phyloP scores from a whole-genome alignment of 2,888 invertebrate species.

The Dasysyrphus albostriatus region DNA sequence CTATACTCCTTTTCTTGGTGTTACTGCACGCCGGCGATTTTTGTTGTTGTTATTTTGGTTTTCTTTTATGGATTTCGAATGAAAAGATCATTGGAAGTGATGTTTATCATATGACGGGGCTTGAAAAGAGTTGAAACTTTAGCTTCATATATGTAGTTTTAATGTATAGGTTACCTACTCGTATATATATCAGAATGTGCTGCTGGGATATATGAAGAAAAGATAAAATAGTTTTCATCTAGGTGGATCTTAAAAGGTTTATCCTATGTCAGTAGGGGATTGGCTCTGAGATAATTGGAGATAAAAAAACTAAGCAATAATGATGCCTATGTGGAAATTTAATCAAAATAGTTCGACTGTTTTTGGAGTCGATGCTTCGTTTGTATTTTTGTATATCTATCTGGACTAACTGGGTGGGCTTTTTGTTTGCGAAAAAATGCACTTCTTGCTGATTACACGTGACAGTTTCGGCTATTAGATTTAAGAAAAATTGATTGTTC shows the following conservation, averaged over 20 bases:
- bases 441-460: not conserved
- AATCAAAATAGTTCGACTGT: constrained; percentile 11
- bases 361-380: constrained; percentile 3
- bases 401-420: constrained; percentile 5
- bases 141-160: not conserved
- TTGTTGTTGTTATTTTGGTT: too few relatives aligned
- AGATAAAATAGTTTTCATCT: constrained; percentile 57
- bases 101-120: constrained; percentile 66
- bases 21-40: constrained; percentile 16
- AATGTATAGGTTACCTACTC: constrained; percentile 6
- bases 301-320: constrained; percentile 24
- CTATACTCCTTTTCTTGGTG: constrained; percentile 24
- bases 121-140: constrained; percentile 53
- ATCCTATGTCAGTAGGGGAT: constrained; percentile 36
- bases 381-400: not conserved
- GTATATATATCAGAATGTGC: not conserved
- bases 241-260: constrained; percentile 47
- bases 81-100: constrained; percentile 66
- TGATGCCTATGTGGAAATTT: constrained; percentile 32
- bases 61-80: constrained; percentile 14
- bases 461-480: too few relatives aligned
- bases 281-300: constrained; percentile 53
- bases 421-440: not conserved
- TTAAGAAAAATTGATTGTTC: too few relatives aligned
- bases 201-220: constrained; percentile 1